Conservation (phyloP, 2,113 vertebrate genomes). For the Argyrosomus japonicus region DNA sequence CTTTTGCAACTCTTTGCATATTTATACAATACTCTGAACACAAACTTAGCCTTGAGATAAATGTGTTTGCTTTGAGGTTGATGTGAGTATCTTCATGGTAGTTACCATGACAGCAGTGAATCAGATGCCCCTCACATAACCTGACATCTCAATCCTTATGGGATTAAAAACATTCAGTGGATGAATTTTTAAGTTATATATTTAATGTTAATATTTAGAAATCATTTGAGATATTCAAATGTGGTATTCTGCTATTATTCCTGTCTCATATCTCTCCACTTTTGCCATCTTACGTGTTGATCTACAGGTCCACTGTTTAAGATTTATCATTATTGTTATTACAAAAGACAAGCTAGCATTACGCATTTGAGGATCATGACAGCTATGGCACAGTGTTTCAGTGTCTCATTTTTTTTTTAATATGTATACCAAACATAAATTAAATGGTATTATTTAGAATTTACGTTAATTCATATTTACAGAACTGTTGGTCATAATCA, state of each 20-base stretch:
- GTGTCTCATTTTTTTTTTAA: too few species aligned
- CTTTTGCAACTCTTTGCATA: too few species aligned
- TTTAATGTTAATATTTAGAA: background rate
- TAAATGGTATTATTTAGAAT: background rate
- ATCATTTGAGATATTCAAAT: background rate
- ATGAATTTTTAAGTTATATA: background rate
- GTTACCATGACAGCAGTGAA: slow-evolving; percentile 49
- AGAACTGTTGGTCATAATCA: background rate
- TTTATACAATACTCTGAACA: background rate
- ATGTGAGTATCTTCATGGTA: background rate
- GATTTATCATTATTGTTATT: background rate
- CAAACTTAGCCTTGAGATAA: slow-evolving; percentile 18
- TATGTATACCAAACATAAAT: background rate
- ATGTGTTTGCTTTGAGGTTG: background rate
- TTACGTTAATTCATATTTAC: background rate
- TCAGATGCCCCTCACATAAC: background rate
- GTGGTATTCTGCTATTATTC: background rate
- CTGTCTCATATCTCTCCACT: background rate
- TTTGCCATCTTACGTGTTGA: background rate
- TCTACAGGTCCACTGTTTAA: too few species aligned
- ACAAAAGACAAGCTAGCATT: background rate
- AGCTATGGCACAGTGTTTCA: background rate
- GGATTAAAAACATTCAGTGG: background rate
- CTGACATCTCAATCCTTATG: background rate
- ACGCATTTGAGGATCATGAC: background rate